Base-by-base conservation (phyloP, 2,888 invertebrate species). In the Nemotelus pantherinus region DNA sequence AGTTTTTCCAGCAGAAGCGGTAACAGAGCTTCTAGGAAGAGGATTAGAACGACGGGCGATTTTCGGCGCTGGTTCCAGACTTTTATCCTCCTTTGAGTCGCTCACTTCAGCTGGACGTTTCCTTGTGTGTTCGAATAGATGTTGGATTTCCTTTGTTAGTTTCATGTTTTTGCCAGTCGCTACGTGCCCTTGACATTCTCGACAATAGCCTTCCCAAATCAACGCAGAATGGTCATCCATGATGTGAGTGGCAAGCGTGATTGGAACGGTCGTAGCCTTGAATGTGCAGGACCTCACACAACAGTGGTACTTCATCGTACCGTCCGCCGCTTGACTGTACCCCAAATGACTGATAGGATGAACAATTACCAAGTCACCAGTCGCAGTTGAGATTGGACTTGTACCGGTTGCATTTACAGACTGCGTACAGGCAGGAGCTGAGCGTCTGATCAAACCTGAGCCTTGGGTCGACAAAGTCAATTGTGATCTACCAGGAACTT, bases 121-220 rank as follows among this genome's bases (percentile, higher is more conserved):
- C 39, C 70, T 44, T 43, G 45, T 55, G 43, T 74, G 55, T 48
- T 81, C 80, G 2, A 83, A 70, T 83, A 87, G 82, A 79, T 87
- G 87, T 3, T 81, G 82, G 39, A 86, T 80, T 80, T 87, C 87
- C 48, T 58, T 53, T 3, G 67, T 47, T 1, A 81, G 43, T 25
- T 79, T 55, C 55, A 80, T 65, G 48, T 70, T 57, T 43, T 80
- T 43, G 10, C 74, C n/a, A 47, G 43, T 45, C 44, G 58, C 71
- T 47, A 81, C 48, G 44, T 82, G 79, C 2, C 77, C 55, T 82
- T 88, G 87, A 80, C 91, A 91, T 10, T 88, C 81, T 68, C 82
- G 85, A 82, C 91, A 91, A 81, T 87, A 89, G 1, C 91, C 91
- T 79, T 89, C 89, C 91, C 91, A 91, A 44, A 83, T 83, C 47